Conservation (phyloP, 2,797 vertebrate species). For the Cynopterus sphinx region DNA sequence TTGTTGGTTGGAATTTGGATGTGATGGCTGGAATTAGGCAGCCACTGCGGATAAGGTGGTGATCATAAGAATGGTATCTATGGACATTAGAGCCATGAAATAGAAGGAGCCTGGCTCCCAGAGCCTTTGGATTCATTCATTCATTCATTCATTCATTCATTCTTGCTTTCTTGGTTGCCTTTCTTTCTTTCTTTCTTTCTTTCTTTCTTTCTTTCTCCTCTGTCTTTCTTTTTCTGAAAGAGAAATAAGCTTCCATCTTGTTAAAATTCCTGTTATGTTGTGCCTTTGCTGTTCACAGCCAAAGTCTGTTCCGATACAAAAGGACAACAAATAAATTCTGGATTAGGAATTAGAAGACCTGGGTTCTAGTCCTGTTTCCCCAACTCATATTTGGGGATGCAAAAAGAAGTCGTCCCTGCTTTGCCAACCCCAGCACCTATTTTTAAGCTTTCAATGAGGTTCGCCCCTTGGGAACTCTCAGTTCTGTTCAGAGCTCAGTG, state of each 20-base stretch:
- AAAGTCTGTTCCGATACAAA: not conserved
- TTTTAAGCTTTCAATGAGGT: not conserved
- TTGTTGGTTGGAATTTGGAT: not conserved
- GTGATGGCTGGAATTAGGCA: slow-evolving; percentile 18
- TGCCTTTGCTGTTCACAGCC: not conserved
- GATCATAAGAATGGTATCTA: not conserved
- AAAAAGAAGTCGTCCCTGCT: not conserved
- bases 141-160: not conserved
- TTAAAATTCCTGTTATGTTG: not conserved
- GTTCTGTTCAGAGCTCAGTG: not conserved
- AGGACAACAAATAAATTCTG: not conserved
- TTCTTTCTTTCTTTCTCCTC: no score
- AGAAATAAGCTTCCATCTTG: not conserved
- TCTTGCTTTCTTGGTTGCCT: no score
- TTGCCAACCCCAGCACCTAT: not conserved
- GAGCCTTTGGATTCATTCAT: not conserved
- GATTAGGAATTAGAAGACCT: not conserved
- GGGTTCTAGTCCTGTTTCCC: not conserved
- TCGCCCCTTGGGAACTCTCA: not conserved
- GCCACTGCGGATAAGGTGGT: not conserved
- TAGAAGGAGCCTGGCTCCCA: not conserved
- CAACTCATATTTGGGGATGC: not conserved
- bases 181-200: no score
- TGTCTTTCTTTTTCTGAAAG: not conserved
- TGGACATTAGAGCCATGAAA: not conserved